These are phyloP conservation scores for Acestrorhynchus altus DNA, from an alignment of 2,797 vertebrate genomes.

Conservation along the genomic window DNA sequence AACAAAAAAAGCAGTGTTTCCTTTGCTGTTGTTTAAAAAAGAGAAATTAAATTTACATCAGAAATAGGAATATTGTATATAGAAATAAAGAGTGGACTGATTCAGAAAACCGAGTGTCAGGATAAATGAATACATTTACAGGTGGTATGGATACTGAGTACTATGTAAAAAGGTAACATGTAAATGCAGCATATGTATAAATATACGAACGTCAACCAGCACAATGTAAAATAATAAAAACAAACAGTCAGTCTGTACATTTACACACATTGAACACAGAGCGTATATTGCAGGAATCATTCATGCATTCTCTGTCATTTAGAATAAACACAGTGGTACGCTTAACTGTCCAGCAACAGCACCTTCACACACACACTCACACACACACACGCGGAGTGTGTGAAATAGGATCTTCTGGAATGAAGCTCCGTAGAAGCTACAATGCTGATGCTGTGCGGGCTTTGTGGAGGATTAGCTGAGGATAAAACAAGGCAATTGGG, in stretches of 20 bases:
- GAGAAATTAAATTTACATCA: conserved; percentile 70
- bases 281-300: background rate
- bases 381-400: background rate
- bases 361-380: background rate
- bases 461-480: background rate
- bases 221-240: conserved; percentile 32
- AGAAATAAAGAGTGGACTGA: conserved; percentile 50
- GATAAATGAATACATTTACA: conserved; percentile 55
- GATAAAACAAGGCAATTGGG: background rate
- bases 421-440: background rate
- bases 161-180: conserved; percentile 51
- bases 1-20: conserved; percentile 83
- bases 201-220: conserved; percentile 55
- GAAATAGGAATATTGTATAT: conserved; percentile 64
- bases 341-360: background rate
- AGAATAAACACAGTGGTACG: background rate
- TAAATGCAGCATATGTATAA: conserved; percentile 51
- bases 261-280: background rate
- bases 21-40: background rate
- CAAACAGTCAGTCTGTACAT: background rate
- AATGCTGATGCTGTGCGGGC: background rate
- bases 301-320: background rate
- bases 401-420: background rate
- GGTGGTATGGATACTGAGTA: conserved; percentile 52
- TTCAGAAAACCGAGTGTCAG: conserved; percentile 61